Base-by-base conservation (phyloP, 2,888 invertebrate species). In the Eilema sororculum region DNA sequence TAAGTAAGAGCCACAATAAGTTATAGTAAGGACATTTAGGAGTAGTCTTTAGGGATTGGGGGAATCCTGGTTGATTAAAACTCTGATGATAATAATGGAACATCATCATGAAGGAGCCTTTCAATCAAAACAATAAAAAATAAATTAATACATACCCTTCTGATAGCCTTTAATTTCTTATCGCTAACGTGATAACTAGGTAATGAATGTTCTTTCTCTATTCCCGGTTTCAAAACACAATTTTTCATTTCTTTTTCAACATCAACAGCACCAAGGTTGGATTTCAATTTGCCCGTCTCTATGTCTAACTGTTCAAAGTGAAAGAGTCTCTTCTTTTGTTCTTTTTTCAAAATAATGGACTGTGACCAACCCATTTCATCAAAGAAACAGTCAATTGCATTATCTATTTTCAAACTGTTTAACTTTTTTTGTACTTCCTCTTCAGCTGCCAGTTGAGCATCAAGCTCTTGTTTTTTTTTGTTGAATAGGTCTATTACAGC, bases 141-240 rank as follows among this genome's bases (percentile, higher is more conserved):
- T 62, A 57, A 20, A 57, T 9, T 56, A 0, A 24, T 65, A 65
- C 56, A 81, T 88, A 96, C 97, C 95, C 94, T 96, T 84, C 96
- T 95, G 73, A 96, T 85, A 69, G 95, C 93, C 75, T 96, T 96
- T 64, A 96, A 88, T 85, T 94, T 95, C 75, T 93, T 96, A 33
- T 96, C 93, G 70, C 96, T 96, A 57, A 96, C 88, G 74, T 96
- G 89, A 84, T 96, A 96, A n/a, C 94, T 89, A 3, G 97, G 97
- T 13, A 97, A 91, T 4, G 91, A 80, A 72, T 96, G 95, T 65
- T 96, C 90, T 80, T 96, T 96, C 82, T 97, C 97, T 81, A 97
- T 96, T 1, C 97, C 97, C 1, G 97, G 96, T 65, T 95, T 95
- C 71, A 97, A 87, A 2, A 95, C 93, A 60, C 97, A 96, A 74